Percentiles rank a stretch among this genome's conserved stretches.
These are phyloP conservation scores for Perizoma affinitatum DNA, from an alignment of 2,888 invertebrate species.

Conservation along the genomic window DNA sequence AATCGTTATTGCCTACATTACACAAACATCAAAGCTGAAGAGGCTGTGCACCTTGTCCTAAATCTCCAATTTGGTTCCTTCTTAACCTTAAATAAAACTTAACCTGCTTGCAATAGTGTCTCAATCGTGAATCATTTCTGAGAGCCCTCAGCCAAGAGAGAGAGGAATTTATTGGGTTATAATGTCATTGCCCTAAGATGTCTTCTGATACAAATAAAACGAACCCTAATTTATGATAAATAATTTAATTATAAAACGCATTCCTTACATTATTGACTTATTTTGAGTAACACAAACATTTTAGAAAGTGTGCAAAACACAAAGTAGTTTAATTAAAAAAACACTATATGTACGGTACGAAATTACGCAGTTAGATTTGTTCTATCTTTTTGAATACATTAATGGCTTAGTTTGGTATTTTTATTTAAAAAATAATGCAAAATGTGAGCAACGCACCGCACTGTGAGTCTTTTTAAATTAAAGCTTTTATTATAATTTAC, in stretches of 20 bases:
- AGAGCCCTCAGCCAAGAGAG: constrained; percentile 5
- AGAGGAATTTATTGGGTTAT: constrained; percentile 20
- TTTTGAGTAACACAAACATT: constrained; percentile 29
- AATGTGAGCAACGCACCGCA: not conserved
- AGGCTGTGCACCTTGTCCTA: constrained; percentile 34
- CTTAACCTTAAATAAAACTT: constrained; percentile 24
- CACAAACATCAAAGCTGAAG: constrained; percentile 10
- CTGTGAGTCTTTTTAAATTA: constrained; percentile 7
- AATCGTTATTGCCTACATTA: constrained; percentile 28
- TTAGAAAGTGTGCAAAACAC: constrained; percentile 18
- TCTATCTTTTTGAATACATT: not conserved
- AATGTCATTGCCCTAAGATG: constrained; percentile 27
- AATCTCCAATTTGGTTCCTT: constrained; percentile 22
- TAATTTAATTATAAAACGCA: constrained; percentile 25
- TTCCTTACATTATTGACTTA: constrained; percentile 32
- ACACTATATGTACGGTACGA: constrained; percentile 5
- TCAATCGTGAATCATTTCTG: constrained; percentile 12
- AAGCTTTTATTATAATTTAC: constrained; percentile 5
- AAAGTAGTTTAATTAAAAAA: constrained; percentile 7
- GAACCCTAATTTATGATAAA: constrained; percentile 18
- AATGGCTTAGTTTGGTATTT: not conserved
- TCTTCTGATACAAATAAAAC: constrained; percentile 25
- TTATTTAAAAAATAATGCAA: not conserved
- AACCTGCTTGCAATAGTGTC: constrained; percentile 4
- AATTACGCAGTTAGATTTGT: not conserved